A percentile compares a stretch with the other conserved stretches of the same genome.
These are phyloP conservation scores for Tipula lateralis DNA, from an alignment of 2,888 invertebrate species.

Conservation along the genomic window DNA sequence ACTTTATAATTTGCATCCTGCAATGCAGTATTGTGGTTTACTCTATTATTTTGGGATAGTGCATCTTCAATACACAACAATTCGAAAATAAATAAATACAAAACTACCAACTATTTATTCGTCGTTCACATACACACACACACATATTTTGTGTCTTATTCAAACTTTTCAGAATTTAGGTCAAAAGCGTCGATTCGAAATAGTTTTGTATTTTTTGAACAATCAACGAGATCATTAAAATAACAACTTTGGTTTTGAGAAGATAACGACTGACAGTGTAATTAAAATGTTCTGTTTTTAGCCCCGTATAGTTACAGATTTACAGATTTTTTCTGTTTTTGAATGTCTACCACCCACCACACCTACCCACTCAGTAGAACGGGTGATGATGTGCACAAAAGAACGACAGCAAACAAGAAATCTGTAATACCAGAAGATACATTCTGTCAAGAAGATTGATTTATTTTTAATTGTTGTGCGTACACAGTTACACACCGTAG, in stretches of 20 bases:
- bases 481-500: not conserved
- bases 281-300: not conserved
- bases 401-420: not conserved
- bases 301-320: not conserved
- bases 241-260: not conserved
- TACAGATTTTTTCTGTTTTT: not conserved
- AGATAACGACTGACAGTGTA: not conserved
- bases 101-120: not conserved
- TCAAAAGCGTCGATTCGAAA: not conserved
- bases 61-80: not conserved
- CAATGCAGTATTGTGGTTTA: not conserved
- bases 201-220: not conserved
- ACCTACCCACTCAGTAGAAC: not conserved
- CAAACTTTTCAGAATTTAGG: not conserved
- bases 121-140: not conserved
- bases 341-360: not conserved
- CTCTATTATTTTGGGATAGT: not conserved
- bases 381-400: not conserved
- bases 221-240: not conserved
- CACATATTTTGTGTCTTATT: not conserved
- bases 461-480: not conserved
- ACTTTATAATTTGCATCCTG: not conserved
- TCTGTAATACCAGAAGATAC: not conserved
- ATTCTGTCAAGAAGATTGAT: conserved; percentile 1
- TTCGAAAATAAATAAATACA: not conserved